Base-by-base conservation (phyloP, 2,113 vertebrate species). In the Indicator indicator region DNA sequence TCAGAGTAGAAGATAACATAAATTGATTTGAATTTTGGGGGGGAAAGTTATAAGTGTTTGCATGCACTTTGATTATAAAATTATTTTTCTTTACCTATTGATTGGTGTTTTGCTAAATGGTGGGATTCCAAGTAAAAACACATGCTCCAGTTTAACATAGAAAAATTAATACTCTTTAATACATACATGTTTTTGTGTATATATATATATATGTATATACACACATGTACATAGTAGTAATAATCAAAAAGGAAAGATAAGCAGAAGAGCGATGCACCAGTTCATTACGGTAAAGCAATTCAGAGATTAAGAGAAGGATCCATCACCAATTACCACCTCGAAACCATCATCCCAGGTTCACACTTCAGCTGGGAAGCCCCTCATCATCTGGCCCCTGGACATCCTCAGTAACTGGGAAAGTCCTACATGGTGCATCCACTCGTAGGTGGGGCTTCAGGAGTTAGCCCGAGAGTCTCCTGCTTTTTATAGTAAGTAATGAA, bases 31-130 rank as follows among this genome's bases (percentile, higher is more conserved):
- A 17, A 26, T 27, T 5, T 15, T 7, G 9, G 7, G 20, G 30
- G 33, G 7, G 11, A 16, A 9, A n/a, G 9, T 6, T 36, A 0
- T 11, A 80, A 3, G 15, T 30, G 2, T 6, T 16, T 3, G 55
- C 78, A 62, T 28, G 9, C 20, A 4, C 24, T 85, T 68, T 5
- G 11, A 21, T n/a, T 33, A 50, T 55, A 18, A 30, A 71, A 27
- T 36, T 0, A 1, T 27, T 62, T 58, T 58, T 58, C 24, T 92
- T 50, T 64, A 8, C 9, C 10, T 60, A 3, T 28, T 46, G 17
- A 4, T 26, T 14, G 5, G 20, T 58, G 58, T 59, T 59, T 59
- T 59, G 19, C 58, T 59, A 19, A 59, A n/a, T 21, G 19, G 32
- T n/a, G 32, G 58, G 58, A 59, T 59, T 21, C 32, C 32, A 59